A percentile compares a stretch with the other conserved stretches of the same genome.
Evolutionary conservation across 2,113 vertebrate genomes (phyloP).

Genomic region (Neolamprologus devosi): DNA sequence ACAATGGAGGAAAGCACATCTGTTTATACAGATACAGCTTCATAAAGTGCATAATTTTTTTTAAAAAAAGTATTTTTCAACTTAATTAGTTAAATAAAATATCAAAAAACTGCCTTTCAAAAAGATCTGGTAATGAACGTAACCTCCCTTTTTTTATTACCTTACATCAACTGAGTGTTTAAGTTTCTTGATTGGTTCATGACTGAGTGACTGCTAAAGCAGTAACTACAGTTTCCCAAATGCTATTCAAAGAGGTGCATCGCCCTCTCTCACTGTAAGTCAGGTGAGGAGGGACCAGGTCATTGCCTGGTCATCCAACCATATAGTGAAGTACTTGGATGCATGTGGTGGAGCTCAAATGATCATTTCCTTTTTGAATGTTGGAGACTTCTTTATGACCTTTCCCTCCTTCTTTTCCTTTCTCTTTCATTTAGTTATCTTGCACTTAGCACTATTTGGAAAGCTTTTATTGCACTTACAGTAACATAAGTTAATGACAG

Average conservation of each 20-base stretch:
- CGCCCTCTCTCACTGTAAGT: not conserved
- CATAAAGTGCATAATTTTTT: not conserved
- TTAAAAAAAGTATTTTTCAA: rapidly evolving
- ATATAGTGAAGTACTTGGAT: not conserved
- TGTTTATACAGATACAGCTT: not conserved
- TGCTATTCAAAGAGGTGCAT: not conserved
- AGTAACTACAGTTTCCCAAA: rapidly evolving
- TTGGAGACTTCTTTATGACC: not conserved
- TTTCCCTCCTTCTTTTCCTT: not conserved
- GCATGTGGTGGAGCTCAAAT: not conserved
- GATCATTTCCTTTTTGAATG: not conserved
- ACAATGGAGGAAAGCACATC: not conserved
- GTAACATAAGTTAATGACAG: not conserved
- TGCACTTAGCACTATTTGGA: not conserved
- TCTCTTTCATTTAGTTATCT: not conserved
- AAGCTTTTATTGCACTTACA: not conserved
- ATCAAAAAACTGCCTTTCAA: not conserved
- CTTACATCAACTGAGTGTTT: not conserved
- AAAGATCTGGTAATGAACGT: not conserved
- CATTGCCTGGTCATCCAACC: not conserved
- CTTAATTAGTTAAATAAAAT: not conserved
- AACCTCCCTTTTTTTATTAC: not conserved
- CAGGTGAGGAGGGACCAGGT: not conserved
- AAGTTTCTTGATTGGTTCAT: not conserved
- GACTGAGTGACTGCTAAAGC: not conserved